Percentiles rank a stretch among this genome's conserved stretches.
These are phyloP conservation scores for Acanthosepion pharaonis DNA, from an alignment of 2,888 invertebrate genomes.

Conservation along the genomic window DNA sequence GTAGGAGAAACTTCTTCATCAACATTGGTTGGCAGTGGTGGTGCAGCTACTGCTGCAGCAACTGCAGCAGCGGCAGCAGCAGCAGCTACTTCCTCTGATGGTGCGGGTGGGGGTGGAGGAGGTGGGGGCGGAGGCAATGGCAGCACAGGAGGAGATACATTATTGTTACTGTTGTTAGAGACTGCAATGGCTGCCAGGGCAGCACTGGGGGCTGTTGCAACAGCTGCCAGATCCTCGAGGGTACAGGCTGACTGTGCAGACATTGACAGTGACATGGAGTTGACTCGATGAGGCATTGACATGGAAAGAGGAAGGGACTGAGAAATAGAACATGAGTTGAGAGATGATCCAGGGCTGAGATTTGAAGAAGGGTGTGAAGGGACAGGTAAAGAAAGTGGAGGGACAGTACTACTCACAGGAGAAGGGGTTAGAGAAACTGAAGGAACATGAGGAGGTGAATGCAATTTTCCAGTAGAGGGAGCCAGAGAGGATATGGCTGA, in stretches of 20 bases:
- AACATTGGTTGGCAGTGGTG: slow-evolving; percentile 40
- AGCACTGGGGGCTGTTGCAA: slow-evolving; percentile 38
- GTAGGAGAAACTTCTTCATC: slow-evolving; percentile 39
- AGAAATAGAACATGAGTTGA: not conserved
- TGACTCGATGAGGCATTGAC: slow-evolving; percentile 24
- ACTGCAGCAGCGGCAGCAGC: slow-evolving; percentile 34
- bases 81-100: slow-evolving; percentile 22
- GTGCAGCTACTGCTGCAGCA: slow-evolving; percentile 41
- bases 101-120: not conserved
- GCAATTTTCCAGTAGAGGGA: slow-evolving; percentile 40
- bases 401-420: not conserved
- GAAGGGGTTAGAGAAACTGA: not conserved
- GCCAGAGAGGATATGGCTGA: slow-evolving; percentile 23
- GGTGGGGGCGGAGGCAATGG: slow-evolving; percentile 23
- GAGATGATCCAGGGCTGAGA: slow-evolving; percentile 1
- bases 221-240: slow-evolving; percentile 44
- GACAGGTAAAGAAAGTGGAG: slow-evolving; percentile 41
- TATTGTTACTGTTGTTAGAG: slow-evolving; percentile 35
- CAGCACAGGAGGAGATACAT: not conserved
- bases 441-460: slow-evolving; percentile 25
- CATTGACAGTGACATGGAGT: slow-evolving; percentile 41
- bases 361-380: slow-evolving; percentile 2
- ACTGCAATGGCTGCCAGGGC: slow-evolving; percentile 44
- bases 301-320: slow-evolving; percentile 38
- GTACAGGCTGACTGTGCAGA: slow-evolving; percentile 34